Percentiles rank a stretch among this genome's conserved stretches.
Conservation (phyloP, 2,888 invertebrate species). For the Pterostichus madidus region DNA sequence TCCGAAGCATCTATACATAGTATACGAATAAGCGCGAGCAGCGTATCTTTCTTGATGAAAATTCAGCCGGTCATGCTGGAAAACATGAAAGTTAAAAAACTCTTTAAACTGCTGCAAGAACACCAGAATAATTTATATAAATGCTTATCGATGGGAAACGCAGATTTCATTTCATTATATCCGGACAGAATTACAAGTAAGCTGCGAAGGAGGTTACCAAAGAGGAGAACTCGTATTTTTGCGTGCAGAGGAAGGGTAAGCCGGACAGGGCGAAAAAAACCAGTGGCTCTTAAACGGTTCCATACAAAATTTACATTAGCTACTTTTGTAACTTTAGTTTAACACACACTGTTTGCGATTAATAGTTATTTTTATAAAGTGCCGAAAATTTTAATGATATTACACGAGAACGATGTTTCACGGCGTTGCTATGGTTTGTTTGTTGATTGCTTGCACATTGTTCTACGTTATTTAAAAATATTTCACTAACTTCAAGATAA, state of each 20-base stretch:
- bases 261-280: conserved; percentile 10
- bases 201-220: conserved; percentile 69
- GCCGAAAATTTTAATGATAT: too few relatives aligned
- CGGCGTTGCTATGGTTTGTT: too few relatives aligned
- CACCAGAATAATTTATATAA: conserved; percentile 59
- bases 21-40: conserved; percentile 21
- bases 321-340: too few relatives aligned
- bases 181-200: conserved; percentile 54
- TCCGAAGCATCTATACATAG: conserved; percentile 52
- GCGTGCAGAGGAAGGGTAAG: background rate
- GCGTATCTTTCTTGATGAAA: conserved; percentile 30
- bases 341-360: too few relatives aligned
- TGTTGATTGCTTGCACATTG: too few relatives aligned
- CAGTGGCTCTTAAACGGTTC: conserved; percentile 13
- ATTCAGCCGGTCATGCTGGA: conserved; percentile 51
- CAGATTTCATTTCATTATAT: conserved; percentile 63
- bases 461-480: too few relatives aligned
- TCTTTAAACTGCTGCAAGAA: conserved; percentile 55
- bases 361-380: too few relatives aligned
- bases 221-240: conserved; percentile 62
- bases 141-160: conserved; percentile 58
- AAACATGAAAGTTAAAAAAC: conserved; percentile 58
- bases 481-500: too few relatives aligned
- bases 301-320: background rate
- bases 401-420: too few relatives aligned